A percentile compares a stretch with the other conserved stretches of the same genome.
Conservation (phyloP, 2,797 vertebrate genomes). For the Protosalanx chinensis region DNA sequence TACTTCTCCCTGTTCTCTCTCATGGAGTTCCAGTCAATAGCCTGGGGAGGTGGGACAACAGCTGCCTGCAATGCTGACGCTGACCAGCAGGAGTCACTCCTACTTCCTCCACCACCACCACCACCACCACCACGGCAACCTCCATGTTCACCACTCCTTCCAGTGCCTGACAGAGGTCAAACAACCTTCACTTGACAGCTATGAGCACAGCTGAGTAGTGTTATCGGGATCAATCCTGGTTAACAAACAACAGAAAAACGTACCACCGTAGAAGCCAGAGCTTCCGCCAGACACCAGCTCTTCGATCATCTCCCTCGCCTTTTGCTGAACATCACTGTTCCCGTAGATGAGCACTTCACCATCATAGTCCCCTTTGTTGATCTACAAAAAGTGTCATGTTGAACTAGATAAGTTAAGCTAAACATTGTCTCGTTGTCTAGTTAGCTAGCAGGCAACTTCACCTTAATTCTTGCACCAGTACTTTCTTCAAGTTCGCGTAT, state of each 20-base stretch:
- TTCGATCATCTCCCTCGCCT: slow-evolving; percentile 84
- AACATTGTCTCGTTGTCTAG: not conserved
- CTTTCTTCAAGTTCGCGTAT: slow-evolving; percentile 85
- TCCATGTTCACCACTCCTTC: slow-evolving; percentile 11
- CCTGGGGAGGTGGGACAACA: not conserved
- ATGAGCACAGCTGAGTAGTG: not conserved
- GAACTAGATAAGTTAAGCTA: not conserved
- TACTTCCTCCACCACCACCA: slow-evolving; percentile 7
- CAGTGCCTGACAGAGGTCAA: not conserved
- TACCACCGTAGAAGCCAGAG: slow-evolving; percentile 43
- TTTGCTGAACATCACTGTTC: slow-evolving; percentile 71
- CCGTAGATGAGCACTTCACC: slow-evolving; percentile 85
- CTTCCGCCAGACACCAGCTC: slow-evolving; percentile 64
- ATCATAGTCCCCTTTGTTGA: slow-evolving; percentile 74
- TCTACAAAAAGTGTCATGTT: slow-evolving; percentile 59
- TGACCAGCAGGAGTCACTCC: slow-evolving; percentile 59
- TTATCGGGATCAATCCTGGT: not conserved
- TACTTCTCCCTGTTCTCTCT: slow-evolving; percentile 84
- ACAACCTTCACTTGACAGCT: not conserved
- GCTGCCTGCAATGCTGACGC: slow-evolving; percentile 35
- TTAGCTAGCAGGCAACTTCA: slow-evolving; percentile 39
- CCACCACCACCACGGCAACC: not conserved
- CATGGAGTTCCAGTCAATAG: slow-evolving; percentile 84
- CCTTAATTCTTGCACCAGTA: slow-evolving; percentile 86
- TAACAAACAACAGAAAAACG: not conserved